phyloP scores from a whole-genome alignment of 1,140 invertebrate genomes.

The Cepaea nemoralis region DNA sequence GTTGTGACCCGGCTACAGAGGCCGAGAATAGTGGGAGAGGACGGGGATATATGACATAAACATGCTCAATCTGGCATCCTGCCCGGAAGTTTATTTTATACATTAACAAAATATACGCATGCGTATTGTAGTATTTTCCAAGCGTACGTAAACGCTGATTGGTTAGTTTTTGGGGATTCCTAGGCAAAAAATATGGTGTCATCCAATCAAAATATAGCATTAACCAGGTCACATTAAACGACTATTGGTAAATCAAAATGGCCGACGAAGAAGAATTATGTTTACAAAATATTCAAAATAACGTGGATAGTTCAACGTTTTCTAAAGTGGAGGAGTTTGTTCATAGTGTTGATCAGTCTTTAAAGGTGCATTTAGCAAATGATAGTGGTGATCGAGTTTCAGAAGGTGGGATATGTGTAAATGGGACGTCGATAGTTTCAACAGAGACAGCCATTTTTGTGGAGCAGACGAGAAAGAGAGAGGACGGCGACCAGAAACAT shows the following conservation, averaged over 20 bases:
- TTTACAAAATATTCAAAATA: constrained; percentile 29
- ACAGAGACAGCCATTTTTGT: background rate
- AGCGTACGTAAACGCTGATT: background rate
- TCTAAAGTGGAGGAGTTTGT: background rate
- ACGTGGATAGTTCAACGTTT: background rate
- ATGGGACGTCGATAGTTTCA: background rate
- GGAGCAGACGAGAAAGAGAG: background rate
- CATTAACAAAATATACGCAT: background rate
- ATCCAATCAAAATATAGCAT: constrained; percentile 34
- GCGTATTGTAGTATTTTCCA: background rate
- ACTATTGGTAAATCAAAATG: constrained; percentile 32
- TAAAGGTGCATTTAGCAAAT: background rate
- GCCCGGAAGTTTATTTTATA: background rate
- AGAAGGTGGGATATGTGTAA: background rate
- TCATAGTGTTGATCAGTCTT: background rate
- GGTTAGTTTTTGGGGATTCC: constrained; percentile 21
- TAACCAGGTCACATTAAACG: background rate
- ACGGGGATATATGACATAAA: no score
- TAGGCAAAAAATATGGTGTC: background rate
- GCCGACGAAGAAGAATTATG: constrained; percentile 29
- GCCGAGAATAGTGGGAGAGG: no score
- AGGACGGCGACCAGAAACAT: background rate
- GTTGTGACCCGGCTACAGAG: no score
- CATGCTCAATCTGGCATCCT: no score
- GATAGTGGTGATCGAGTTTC: background rate